Conservation (phyloP, 2,113 vertebrate species). For the Carassius gibelio region DNA sequence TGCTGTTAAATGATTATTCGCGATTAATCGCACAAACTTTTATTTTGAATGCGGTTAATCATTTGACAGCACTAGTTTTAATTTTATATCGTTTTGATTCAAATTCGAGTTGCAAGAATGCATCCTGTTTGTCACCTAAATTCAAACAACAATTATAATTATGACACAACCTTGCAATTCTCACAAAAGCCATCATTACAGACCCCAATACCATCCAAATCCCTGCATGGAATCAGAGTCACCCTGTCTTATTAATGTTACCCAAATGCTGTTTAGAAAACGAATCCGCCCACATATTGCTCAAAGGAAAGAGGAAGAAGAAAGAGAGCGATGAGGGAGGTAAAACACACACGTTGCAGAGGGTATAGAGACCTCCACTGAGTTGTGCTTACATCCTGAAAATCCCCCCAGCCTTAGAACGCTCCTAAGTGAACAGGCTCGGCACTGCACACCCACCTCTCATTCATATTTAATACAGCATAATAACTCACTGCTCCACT, state of each 20-base stretch:
- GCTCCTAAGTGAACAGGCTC: conserved; percentile 48
- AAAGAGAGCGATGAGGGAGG: neutral
- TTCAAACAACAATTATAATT: neutral
- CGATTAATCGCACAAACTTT: too few relatives aligned
- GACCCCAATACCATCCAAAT: neutral
- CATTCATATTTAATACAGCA: conserved; percentile 75
- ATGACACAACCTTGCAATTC: neutral
- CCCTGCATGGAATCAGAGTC: neutral
- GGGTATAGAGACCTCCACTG: neutral
- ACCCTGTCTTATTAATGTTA: neutral
- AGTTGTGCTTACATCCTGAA: conserved; percentile 41
- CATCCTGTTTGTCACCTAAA: neutral
- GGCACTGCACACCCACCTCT: conserved; percentile 62
- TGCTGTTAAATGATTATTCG: too few relatives aligned
- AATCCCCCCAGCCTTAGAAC: conserved; percentile 30
- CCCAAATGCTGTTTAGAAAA: neutral
- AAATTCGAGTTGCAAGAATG: neutral
- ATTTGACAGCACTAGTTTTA: too few relatives aligned
- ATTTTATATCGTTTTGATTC: neutral
- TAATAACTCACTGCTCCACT: conserved; percentile 69
- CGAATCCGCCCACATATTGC: neutral
- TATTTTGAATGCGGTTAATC: too few relatives aligned
- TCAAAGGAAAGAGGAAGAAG: neutral
- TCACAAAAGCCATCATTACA: too few relatives aligned
- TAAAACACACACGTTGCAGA: conserved; percentile 26